These are phyloP conservation scores for Denticeps clupeoides DNA, from an alignment of 2,797 vertebrate genomes.

Conservation along the genomic window DNA sequence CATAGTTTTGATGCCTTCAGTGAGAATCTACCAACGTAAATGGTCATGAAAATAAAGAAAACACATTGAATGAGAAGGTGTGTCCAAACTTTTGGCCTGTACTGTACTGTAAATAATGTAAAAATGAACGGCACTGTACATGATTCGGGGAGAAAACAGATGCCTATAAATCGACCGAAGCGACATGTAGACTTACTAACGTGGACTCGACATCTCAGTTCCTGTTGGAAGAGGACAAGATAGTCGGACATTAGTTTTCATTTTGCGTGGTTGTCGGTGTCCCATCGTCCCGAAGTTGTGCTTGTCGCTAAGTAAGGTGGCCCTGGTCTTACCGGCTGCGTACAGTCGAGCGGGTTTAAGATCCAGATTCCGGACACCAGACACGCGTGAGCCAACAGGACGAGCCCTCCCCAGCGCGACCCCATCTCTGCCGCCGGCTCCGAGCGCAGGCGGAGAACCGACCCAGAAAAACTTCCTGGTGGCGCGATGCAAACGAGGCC, in stretches of 20 bases:
- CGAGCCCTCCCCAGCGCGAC: too few species aligned
- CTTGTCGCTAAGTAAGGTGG: too few species aligned
- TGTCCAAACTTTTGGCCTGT: too few species aligned
- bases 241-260: neutral
- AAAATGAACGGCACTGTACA: too few species aligned
- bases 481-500: neutral
- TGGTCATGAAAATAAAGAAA: too few species aligned
- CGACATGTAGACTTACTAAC: constrained; percentile 36
- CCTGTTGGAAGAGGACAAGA: constrained; percentile 24
- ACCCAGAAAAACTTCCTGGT: constrained; percentile 26
- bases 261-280: neutral
- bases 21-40: too few species aligned
- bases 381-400: constrained; percentile 1
- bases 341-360: constrained; percentile 33
- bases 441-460: neutral
- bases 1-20: too few species aligned
- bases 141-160: neutral
- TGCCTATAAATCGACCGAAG: neutral
- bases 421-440: too few species aligned
- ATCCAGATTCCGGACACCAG: constrained; percentile 17
- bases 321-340: constrained; percentile 43
- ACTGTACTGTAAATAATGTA: too few species aligned
- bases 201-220: constrained; percentile 26
- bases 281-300: too few species aligned
- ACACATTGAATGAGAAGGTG: too few species aligned